Evolutionary conservation across 1,140 invertebrate species (phyloP).

Genomic region (Thalassaphorura encarpata): DNA sequence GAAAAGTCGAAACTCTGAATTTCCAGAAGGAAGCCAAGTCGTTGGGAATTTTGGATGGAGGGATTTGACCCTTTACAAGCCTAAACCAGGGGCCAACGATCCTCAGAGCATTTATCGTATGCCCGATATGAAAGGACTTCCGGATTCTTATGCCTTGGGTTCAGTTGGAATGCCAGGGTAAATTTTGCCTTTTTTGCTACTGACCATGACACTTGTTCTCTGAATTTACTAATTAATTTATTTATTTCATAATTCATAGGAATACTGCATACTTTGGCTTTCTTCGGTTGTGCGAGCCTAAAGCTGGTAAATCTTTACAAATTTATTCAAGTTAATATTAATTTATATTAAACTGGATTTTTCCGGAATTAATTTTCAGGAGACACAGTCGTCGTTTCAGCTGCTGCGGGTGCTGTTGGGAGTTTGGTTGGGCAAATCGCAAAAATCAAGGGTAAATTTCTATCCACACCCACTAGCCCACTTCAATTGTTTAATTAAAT

Average conservation of each 20-base stretch:
- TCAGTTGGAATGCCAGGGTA: slow-evolving; percentile 53
- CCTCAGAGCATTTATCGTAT: slow-evolving; percentile 32
- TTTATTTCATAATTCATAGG: slow-evolving; percentile 33
- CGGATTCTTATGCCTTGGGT: slow-evolving; percentile 46
- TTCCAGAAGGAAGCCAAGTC: slow-evolving; percentile 48
- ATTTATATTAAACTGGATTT: too few species aligned
- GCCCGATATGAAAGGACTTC: slow-evolving; percentile 45
- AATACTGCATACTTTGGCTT: slow-evolving; percentile 60
- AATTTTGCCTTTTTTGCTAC: not conserved
- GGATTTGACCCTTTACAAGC: slow-evolving; percentile 17
- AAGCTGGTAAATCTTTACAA: slow-evolving; percentile 49
- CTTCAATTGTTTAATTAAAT: too few species aligned
- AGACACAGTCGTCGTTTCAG: slow-evolving; percentile 50
- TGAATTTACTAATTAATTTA: slow-evolving; percentile 34
- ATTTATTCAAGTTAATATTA: too few species aligned
- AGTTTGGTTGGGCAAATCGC: slow-evolving; percentile 59
- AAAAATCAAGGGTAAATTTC: slow-evolving; percentile 49
- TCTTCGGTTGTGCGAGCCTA: slow-evolving; percentile 52
- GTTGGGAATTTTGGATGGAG: slow-evolving; percentile 35
- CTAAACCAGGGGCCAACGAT: not conserved
- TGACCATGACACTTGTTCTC: not conserved
- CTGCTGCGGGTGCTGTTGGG: slow-evolving; percentile 46
- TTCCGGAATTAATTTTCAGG: slow-evolving; percentile 41
- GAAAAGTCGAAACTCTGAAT: slow-evolving; percentile 50
- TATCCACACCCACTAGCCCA: too few species aligned